Conservation (phyloP, 2,797 vertebrate genomes). For the Scolopax bukidnonensis region DNA sequence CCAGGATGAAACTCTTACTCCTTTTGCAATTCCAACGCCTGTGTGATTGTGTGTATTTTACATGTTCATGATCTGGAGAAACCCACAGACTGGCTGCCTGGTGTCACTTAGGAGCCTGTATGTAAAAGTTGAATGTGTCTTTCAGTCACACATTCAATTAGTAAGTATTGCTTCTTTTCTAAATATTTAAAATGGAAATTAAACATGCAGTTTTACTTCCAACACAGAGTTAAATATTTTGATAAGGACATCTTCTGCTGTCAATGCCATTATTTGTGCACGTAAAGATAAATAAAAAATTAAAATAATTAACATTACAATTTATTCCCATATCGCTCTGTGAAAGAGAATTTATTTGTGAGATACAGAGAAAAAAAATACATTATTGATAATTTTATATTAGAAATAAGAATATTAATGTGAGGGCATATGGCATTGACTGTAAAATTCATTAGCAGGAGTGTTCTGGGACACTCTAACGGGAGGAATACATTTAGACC, state of each 20-base stretch:
- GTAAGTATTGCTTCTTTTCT: background rate
- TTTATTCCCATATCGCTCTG: background rate
- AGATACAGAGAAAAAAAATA: conserved; percentile 54
- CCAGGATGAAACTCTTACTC: rapidly evolving
- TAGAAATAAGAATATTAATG: conserved; percentile 42
- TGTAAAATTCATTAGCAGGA: conserved; percentile 62
- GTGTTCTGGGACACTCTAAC: background rate
- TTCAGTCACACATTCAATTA: background rate
- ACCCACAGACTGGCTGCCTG: background rate
- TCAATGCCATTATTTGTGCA: background rate
- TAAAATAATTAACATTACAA: conserved; percentile 10
- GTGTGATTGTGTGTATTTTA: background rate
- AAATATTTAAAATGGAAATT: conserved; percentile 16
- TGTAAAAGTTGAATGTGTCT: background rate
- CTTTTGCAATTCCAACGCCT: background rate
- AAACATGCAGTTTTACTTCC: background rate
- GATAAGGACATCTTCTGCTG: background rate
- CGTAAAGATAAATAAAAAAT: background rate
- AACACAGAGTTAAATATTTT: background rate
- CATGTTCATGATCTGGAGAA: rapidly evolving
- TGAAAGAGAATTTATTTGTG: conserved; percentile 47
- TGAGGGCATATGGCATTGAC: background rate
- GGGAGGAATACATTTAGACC: background rate
- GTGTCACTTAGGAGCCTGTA: background rate
- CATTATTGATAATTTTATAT: conserved; percentile 53